Evolutionary conservation across 2,797 vertebrate genomes (phyloP).

Genomic region (Mus minutoides): DNA sequence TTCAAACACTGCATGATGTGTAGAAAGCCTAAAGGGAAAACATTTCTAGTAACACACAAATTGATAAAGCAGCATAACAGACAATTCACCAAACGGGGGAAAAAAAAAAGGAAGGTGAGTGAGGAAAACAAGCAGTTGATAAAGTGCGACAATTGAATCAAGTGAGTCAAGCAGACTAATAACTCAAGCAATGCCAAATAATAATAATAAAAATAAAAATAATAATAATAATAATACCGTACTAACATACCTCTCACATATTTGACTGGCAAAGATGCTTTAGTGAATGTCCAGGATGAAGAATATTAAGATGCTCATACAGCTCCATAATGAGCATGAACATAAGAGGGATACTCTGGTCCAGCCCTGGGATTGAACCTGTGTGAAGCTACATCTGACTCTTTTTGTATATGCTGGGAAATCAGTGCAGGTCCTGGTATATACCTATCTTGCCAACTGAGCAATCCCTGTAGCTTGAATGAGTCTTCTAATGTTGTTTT

Average conservation of each 20-base stretch:
- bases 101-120: neutral
- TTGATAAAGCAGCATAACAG: neutral
- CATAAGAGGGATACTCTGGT: neutral
- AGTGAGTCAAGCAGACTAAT: neutral
- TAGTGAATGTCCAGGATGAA: neutral
- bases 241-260: neutral
- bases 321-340: neutral
- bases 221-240: too few species aligned
- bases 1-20: neutral
- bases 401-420: neutral
- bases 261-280: neutral
- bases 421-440: neutral
- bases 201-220: too few species aligned
- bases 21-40: neutral
- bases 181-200: conserved; percentile 41
- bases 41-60: neutral
- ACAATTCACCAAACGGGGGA: neutral
- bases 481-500: neutral
- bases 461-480: neutral
- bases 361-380: neutral
- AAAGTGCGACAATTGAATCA: conserved; percentile 11
- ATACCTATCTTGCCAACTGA: neutral
- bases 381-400: neutral
- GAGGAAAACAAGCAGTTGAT: neutral
- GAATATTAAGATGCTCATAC: neutral